Evolutionary conservation across 2,888 invertebrate genomes (phyloP), one percentile per base, ranked within the genome.

Genomic region (Andrena chrysosceles): DNA sequence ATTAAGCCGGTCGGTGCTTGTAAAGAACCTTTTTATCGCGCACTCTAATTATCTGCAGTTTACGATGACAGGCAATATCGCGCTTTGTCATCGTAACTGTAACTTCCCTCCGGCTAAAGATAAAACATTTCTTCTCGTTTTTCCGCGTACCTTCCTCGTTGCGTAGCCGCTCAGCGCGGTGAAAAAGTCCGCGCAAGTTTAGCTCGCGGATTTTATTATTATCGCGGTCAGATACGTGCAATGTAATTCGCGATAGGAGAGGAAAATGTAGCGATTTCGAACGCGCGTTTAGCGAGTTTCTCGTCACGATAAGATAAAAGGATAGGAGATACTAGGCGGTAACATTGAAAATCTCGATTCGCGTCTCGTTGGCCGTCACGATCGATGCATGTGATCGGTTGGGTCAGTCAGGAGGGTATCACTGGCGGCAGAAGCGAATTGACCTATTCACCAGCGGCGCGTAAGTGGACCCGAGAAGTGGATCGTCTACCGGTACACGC

Each of bases 401-500:
- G 52, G 10, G 16, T 62, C 49, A n/a, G 20, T 2, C 4, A 2
- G 33, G 7, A 31, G 33, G 26, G n/a, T 10, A 10, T 10, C 35
- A 35, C 56, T 54, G 29, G 33, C 60, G 35, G 42, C n/a, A 8
- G 64, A 42, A 26, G 70, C 54, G 56, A 26, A 77, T 42, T 59
- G 20, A 33, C 49, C 59, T 70, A 35, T 66, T 35, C 64, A 66
- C 33, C 59, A 26, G 0, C 8, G 16, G 23, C 42, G 52, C 1
- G 52, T 62, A 54, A 75, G 52, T 31, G 52, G 10, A 20, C 23
- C 23, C 35, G 23, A 23, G 63, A 67, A 52, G 66, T 62, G 29
- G 66, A 60, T 60, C 66, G 29, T 10, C 72, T 66, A 62, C 52
- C 72, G 72, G 52, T 72, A 67, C 48, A 67, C 60, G n/a, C 13